Evolutionary conservation across 2,113 vertebrate species (phyloP), one percentile per base, ranked within the genome.

Genomic region (Eupsittula cactorum): DNA sequence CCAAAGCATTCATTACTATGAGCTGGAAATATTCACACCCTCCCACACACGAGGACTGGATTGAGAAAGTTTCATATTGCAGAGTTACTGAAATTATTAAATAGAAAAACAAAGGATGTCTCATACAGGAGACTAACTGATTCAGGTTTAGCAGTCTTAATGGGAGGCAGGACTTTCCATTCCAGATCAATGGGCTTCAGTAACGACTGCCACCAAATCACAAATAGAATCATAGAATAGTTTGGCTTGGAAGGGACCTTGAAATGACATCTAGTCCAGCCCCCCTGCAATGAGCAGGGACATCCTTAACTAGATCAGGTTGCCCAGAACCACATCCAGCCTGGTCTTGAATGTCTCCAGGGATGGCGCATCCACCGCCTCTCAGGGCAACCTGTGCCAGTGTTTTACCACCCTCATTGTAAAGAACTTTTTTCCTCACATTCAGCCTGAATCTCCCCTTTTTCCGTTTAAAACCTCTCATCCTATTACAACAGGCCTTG

Each of bases 21-120:
- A 96, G 91, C 91, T 97, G 93, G 92, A 95, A 97, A 93, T 82
- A 96, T 96, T 97, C 96, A 89, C 95, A 95, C 90, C 91, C 70
- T 97, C 97, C 97, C 89, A 97, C 97, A 47, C 85, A 78, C 28
- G 42, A n/a, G 74, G 87, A 69, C 82, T 91, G 67, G 74, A 91
- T 81, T 90, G 67, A 84, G 88, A 94, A 96, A 94, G 86, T 94
- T 97, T 92, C 88, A 28, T 83, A 95, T 93, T 94, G 82, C 74
- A 89, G 83, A 96, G 74, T 68, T 97, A 87, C 76, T 91, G 95
- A 94, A 97, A 94, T 88, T 93, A 78, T 91, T 95, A 95, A 95
- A 96, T 76, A 96, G 84, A 71, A 92, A 96, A 94, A 92, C 93
- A 95, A 95, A 92, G 62, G 62, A 52, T 86, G 80, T 70, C 65